A percentile compares a stretch with the other conserved stretches of the same genome.
Conservation (phyloP, 2,888 invertebrate species). For the Mactromeris polynyma region DNA sequence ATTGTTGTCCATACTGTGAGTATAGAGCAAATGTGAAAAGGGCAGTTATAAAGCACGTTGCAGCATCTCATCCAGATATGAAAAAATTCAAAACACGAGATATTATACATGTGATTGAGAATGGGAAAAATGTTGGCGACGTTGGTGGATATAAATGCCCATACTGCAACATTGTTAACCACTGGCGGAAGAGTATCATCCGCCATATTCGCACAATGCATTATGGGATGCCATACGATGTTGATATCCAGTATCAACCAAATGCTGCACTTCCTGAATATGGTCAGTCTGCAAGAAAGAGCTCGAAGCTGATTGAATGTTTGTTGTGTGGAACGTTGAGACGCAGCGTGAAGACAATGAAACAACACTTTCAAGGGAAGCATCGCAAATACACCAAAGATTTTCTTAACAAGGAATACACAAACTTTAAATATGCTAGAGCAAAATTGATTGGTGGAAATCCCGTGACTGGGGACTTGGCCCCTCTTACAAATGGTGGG, state of each 20-base stretch:
- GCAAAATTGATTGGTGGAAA: no score
- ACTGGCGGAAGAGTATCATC: conserved; percentile 57
- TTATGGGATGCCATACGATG: conserved; percentile 19
- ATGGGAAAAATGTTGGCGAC: not conserved
- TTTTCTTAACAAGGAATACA: conserved; percentile 21
- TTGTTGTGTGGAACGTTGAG: conserved; percentile 26
- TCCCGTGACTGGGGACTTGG: not conserved
- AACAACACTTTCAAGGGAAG: conserved; percentile 21
- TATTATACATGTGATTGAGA: not conserved
- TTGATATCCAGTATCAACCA: conserved; percentile 25
- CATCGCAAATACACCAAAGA: conserved; percentile 30
- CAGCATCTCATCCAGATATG: conserved; percentile 21
- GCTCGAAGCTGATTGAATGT: conserved; percentile 30
- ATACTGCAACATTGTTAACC: conserved; percentile 46
- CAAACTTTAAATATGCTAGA: conserved; percentile 11
- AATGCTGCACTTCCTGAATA: not conserved
- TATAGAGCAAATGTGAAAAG: conserved; percentile 28
- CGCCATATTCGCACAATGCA: conserved; percentile 47
- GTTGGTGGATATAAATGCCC: conserved; percentile 31
- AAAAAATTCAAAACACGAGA: conserved; percentile 9
- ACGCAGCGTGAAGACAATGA: conserved; percentile 36
- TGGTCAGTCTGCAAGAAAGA: conserved; percentile 1
- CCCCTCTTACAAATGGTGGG: not conserved
- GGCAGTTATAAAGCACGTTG: conserved; percentile 38
- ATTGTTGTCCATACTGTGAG: conserved; percentile 46